These are phyloP conservation scores for Microtus montanus DNA, from an alignment of 2,113 vertebrate genomes.

Conservation along the genomic window DNA sequence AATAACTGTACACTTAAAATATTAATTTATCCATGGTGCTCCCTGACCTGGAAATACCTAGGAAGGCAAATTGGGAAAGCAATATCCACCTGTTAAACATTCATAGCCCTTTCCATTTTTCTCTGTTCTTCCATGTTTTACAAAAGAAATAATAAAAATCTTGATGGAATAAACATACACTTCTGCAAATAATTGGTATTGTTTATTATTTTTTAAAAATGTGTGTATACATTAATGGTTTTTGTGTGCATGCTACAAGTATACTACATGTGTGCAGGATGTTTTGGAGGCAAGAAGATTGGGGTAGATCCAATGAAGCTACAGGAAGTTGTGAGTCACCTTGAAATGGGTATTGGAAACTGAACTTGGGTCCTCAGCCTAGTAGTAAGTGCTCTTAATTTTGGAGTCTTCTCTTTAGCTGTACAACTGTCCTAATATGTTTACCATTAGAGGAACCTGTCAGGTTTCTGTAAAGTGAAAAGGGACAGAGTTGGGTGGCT, in stretches of 20 bases:
- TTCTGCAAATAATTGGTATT: background rate
- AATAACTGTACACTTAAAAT: background rate
- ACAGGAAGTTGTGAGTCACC: background rate
- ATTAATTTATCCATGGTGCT: rapidly evolving
- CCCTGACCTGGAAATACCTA: background rate
- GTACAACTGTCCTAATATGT: background rate
- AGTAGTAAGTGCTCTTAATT: background rate
- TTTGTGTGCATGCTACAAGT: background rate
- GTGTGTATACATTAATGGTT: background rate
- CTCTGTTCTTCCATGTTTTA: background rate
- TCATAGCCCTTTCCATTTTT: background rate
- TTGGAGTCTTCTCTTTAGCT: background rate
- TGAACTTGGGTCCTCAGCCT: background rate
- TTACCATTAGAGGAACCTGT: background rate
- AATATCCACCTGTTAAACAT: background rate
- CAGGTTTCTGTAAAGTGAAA: too few species aligned
- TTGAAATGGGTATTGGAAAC: background rate
- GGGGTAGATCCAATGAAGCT: background rate
- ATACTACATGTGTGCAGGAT: background rate
- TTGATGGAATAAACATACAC: background rate
- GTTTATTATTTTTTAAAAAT: background rate
- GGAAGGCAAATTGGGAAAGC: background rate
- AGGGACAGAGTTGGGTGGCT: too few species aligned
- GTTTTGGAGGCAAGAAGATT: background rate
- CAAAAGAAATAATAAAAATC: background rate